These are phyloP conservation scores for Neelides sp. DNA, from an alignment of 1,140 invertebrate genomes.

Conservation along the genomic window DNA sequence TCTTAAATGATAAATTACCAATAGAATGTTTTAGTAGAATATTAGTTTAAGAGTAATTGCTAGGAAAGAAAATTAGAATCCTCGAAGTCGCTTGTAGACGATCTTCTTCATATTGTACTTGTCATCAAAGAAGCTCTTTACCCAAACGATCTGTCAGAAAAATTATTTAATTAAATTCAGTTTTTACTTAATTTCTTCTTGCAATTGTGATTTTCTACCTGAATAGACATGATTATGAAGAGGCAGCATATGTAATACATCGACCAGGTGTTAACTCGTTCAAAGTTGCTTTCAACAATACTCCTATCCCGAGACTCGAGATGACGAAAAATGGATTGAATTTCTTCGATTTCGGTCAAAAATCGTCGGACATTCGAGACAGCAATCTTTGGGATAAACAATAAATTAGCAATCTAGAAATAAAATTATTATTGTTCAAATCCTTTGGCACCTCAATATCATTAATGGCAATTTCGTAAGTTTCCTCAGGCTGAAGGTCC, in stretches of 20 bases:
- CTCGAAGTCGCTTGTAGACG: too few relatives aligned
- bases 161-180: not conserved
- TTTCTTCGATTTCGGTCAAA: conserved; percentile 48
- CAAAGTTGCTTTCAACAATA: conserved; percentile 60
- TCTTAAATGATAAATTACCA: too few relatives aligned
- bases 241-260: conserved; percentile 54
- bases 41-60: too few relatives aligned
- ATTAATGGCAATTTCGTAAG: conserved; percentile 50
- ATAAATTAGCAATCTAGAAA: conserved; percentile 21
- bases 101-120: conserved; percentile 33
- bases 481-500: conserved; percentile 37
- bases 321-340: conserved; percentile 58
- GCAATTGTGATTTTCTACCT: conserved; percentile 36
- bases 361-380: conserved; percentile 46
- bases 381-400: conserved; percentile 36
- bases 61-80: too few relatives aligned
- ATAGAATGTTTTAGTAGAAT: too few relatives aligned
- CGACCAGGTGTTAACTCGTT: conserved; percentile 59
- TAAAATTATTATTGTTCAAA: conserved; percentile 1
- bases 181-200: not conserved
- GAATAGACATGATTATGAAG: conserved; percentile 51
- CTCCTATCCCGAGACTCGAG: conserved; percentile 64
- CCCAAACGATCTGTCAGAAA: conserved; percentile 42
- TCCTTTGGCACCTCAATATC: conserved; percentile 42
- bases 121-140: conserved; percentile 55